Evolutionary conservation across 2,888 invertebrate genomes (phyloP).

Genomic region (Drosophila longiperda): DNA sequence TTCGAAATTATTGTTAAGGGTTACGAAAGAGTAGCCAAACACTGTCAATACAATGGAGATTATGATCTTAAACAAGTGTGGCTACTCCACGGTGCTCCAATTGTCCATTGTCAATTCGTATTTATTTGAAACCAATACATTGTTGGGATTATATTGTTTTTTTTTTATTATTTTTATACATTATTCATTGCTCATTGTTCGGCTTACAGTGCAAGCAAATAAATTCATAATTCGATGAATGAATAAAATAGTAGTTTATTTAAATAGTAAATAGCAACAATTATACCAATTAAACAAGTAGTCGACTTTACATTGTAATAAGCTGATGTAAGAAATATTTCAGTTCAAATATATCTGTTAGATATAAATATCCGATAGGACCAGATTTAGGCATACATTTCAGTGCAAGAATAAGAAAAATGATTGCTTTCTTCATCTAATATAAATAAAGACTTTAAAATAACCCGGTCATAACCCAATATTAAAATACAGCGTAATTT

Average conservation of each 20-base stretch:
- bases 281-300: neutral
- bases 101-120: conserved; percentile 8
- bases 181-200: neutral
- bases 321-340: neutral
- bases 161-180: neutral
- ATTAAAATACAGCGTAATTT: no score
- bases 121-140: conserved; percentile 1
- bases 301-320: neutral
- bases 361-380: neutral
- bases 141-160: neutral
- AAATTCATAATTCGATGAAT: neutral
- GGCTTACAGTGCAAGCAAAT: neutral
- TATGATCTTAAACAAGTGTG: conserved; percentile 16
- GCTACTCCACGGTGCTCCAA: conserved; percentile 17
- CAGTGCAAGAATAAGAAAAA: neutral
- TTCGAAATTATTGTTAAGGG: conserved; percentile 3
- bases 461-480: neutral
- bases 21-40: conserved; percentile 29
- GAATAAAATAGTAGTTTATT: neutral
- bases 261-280: neutral
- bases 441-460: neutral
- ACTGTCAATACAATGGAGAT: conserved; percentile 24
- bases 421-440: no score
- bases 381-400: neutral
- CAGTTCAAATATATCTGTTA: neutral